Conservation (phyloP, 2,113 vertebrate species). For the Ranitomeya variabilis region DNA sequence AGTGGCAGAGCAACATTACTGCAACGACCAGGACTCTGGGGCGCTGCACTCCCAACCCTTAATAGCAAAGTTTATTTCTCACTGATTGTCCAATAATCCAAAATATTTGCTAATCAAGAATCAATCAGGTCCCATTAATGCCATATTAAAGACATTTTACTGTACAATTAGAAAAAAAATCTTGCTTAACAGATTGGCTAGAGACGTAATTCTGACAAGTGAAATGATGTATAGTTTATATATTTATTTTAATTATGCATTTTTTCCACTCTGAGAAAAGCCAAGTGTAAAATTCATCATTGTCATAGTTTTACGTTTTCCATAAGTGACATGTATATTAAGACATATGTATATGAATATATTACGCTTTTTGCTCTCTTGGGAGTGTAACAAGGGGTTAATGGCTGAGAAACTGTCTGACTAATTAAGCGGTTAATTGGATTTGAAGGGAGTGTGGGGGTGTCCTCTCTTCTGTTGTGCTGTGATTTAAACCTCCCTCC, state of each 20-base stretch:
- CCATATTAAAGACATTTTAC: too few relatives aligned
- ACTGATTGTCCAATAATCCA: too few relatives aligned
- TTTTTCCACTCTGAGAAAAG: background rate
- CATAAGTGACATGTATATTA: background rate
- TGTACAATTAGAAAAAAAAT: too few relatives aligned
- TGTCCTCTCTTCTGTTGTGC: slow-evolving; percentile 52
- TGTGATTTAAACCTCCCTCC: slow-evolving; percentile 54
- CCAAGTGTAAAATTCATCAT: background rate
- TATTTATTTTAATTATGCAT: background rate
- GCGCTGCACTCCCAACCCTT: too few relatives aligned
- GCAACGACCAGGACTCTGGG: too few relatives aligned
- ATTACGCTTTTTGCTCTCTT: slow-evolving; percentile 16
- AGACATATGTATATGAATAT: slow-evolving; percentile 21
- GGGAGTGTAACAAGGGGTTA: slow-evolving; percentile 35
- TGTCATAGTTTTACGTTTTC: background rate
- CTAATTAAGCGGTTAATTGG: slow-evolving; percentile 59
- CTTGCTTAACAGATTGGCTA: background rate
- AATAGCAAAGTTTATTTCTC: too few relatives aligned
- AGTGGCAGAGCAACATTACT: too few relatives aligned
- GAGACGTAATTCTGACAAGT: background rate
- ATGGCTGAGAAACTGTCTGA: slow-evolving; percentile 46
- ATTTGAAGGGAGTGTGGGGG: slow-evolving; percentile 54
- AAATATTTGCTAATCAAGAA: too few relatives aligned
- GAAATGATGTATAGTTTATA: background rate
- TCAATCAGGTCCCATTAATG: too few relatives aligned